Evolutionary conservation across 1,140 invertebrate genomes (phyloP), one percentile per base, ranked within the genome.

Genomic region (Atopsyche davidsoni): DNA sequence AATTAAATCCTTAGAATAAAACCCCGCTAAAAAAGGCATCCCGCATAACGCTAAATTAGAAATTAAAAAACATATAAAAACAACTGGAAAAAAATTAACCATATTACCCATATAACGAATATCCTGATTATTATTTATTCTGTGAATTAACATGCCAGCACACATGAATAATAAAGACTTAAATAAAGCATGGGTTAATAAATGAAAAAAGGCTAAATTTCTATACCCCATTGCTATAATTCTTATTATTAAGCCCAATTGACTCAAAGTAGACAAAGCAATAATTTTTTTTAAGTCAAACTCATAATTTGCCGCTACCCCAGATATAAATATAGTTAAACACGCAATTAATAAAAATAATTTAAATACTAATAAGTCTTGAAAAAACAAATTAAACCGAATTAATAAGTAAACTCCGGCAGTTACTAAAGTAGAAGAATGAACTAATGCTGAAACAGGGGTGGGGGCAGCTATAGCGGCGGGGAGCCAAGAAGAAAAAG

Each of bases 351-450:
- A 72, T 60, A 75, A 69, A 62, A 71, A 62, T 52, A 64, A 55
- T 34, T 64, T 59, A 31, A 60, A 60, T 58, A 62, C 55, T 57
- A 45, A 58, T 25, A 49, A 60, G 57, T 58, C 42, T 49, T 24
- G 46, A 55, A 73, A 64, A 51, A 70, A 54, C 59, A 59, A 51
- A 73, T 72, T 69, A 75, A 78, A 79, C 6, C 76, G 80, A 77
- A 85, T 79, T 66, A 85, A 61, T 67, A 86, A 72, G 77, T 82
- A 86, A 52, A 86, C 73, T 0, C 81, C 82, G 0, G 81, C 81
- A 24, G 81, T 85, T 0, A 86, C n/a, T n/a, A n/a, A n/a, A n/a
- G n/a, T n/a, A n/a, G n/a, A n/a, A n/a, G n/a, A n/a, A n/a, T n/a
- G n/a, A 65, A 86, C 80, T 69, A 85, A 78, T 38, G 82, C 74